These are phyloP conservation scores for Ptychochromis oligacanthus DNA, from an alignment of 2,113 vertebrate genomes.

Conservation along the genomic window DNA sequence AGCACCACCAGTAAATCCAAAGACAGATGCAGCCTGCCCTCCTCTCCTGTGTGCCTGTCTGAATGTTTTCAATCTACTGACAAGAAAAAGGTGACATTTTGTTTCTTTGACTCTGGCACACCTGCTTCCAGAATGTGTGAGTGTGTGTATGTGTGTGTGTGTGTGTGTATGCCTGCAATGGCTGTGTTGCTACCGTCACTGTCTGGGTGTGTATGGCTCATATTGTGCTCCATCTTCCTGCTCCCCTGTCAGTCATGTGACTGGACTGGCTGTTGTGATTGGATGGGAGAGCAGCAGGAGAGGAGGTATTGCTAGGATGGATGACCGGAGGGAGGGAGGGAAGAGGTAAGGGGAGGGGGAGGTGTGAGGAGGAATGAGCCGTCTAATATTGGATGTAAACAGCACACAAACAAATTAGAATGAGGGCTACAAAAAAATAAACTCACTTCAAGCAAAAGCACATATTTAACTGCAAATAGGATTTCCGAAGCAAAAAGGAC, in stretches of 20 bases:
- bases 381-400: constrained; percentile 13
- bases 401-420: neutral
- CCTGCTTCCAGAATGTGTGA: constrained; percentile 50
- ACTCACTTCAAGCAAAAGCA: neutral
- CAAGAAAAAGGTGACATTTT: constrained; percentile 13
- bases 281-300: constrained; percentile 53
- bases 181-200: constrained; percentile 46
- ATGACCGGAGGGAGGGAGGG: constrained; percentile 32
- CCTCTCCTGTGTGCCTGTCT: neutral
- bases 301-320: constrained; percentile 42
- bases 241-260: constrained; percentile 75
- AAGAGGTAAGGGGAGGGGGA: constrained; percentile 23
- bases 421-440: neutral
- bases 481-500: neutral
- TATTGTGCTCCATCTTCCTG: constrained; percentile 76
- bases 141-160: constrained; percentile 9
- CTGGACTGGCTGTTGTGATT: constrained; percentile 48
- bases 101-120: constrained; percentile 9
- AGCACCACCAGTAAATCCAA: constrained; percentile 32
- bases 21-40: neutral
- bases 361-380: constrained; percentile 9
- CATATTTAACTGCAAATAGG: neutral
- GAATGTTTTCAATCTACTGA: constrained; percentile 7
- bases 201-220: constrained; percentile 68
- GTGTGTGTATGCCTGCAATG: constrained; percentile 22